A percentile compares a stretch with the other conserved stretches of the same genome.
Evolutionary conservation across 2,888 invertebrate genomes (phyloP).

Genomic region (Tinea pellionella): DNA sequence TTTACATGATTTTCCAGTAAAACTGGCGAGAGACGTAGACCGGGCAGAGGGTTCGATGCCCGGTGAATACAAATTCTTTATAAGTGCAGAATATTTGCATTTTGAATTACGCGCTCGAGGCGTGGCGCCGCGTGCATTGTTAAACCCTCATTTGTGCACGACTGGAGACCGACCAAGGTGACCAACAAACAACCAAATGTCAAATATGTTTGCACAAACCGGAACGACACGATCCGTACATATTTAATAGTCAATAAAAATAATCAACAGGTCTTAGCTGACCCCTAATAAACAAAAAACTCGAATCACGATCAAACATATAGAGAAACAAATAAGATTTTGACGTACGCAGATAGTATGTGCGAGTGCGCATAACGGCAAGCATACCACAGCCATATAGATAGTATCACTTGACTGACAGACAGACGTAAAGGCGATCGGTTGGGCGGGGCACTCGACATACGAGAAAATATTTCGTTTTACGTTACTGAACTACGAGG

Average conservation of each 20-base stretch:
- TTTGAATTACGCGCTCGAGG: conserved; percentile 61
- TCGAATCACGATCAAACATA: background rate
- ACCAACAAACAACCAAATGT: background rate
- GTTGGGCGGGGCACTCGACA: conserved; percentile 18
- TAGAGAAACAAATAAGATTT: background rate
- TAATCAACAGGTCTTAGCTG: background rate
- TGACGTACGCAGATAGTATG: background rate
- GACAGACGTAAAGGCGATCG: conserved; percentile 18
- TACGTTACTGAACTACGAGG: background rate
- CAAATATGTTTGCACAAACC: background rate
- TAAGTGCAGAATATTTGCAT: conserved; percentile 65
- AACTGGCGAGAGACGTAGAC: conserved; percentile 50
- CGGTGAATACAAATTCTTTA: conserved; percentile 61
- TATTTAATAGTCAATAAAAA: background rate
- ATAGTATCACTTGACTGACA: conserved; percentile 19
- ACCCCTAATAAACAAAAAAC: background rate
- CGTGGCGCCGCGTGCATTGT: conserved; percentile 28
- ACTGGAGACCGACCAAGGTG: background rate
- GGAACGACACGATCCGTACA: background rate
- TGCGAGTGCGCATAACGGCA: background rate
- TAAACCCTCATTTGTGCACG: conserved; percentile 8
- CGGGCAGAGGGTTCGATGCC: conserved; percentile 42
- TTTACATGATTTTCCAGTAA: conserved; percentile 67
- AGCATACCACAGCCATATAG: conserved; percentile 11
- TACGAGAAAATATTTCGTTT: background rate